Evolutionary conservation across 2,888 invertebrate species (phyloP).

Genomic region (Tillus elongatus): DNA sequence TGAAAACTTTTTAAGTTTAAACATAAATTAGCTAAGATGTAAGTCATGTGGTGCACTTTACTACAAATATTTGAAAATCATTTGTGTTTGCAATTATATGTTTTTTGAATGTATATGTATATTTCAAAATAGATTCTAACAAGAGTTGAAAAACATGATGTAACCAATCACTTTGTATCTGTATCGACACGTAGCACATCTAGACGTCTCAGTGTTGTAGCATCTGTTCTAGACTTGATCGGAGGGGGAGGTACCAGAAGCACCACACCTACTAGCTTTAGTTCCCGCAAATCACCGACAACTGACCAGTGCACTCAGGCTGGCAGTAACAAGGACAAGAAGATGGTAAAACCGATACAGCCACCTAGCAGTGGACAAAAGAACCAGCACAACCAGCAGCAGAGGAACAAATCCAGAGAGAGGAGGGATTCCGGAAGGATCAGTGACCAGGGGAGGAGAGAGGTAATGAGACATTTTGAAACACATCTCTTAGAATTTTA

Average conservation of each 20-base stretch:
- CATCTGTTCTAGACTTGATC: slow-evolving; percentile 59
- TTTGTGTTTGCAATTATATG: no score
- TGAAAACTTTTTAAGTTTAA: no score
- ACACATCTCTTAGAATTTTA: no score
- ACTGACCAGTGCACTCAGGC: slow-evolving; percentile 78
- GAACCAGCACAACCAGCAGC: slow-evolving; percentile 35
- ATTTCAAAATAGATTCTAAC: no score
- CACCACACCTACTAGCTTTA: slow-evolving; percentile 65
- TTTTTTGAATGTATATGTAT: no score
- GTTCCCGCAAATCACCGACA: slow-evolving; percentile 73
- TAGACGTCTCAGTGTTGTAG: slow-evolving; percentile 31
- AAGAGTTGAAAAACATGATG: no score
- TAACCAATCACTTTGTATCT: no score
- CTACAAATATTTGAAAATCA: no score
- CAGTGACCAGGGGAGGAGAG: slow-evolving; percentile 25
- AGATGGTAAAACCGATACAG: slow-evolving; percentile 36
- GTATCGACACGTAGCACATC: no score
- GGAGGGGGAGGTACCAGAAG: slow-evolving; percentile 66
- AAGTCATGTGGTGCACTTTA: no score
- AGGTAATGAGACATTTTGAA: no score
- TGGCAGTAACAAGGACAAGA: slow-evolving; percentile 39
- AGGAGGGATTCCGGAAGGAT: slow-evolving; percentile 30
- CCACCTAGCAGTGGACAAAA: slow-evolving; percentile 30
- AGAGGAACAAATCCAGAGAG: slow-evolving; percentile 31
- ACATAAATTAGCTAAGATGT: no score